Evolutionary conservation across 2,113 vertebrate genomes (phyloP).

Genomic region (Halcyon senegalensis): DNA sequence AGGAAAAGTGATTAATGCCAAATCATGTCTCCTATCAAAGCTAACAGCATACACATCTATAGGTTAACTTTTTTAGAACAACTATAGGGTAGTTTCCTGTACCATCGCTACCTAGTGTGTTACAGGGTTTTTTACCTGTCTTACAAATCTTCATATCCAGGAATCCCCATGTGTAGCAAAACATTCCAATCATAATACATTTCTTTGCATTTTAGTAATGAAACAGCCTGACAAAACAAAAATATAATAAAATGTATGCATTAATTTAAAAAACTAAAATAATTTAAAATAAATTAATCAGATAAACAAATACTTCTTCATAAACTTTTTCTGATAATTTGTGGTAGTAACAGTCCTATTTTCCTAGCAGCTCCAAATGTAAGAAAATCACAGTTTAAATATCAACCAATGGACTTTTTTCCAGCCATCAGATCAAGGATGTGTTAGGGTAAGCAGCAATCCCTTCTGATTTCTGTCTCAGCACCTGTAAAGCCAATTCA

Average conservation of each 20-base stretch:
- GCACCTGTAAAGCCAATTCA: background rate
- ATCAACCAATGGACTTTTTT: background rate
- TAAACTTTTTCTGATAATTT: background rate
- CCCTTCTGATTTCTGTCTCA: background rate
- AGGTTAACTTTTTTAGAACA: background rate
- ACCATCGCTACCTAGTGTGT: background rate
- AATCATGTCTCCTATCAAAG: background rate
- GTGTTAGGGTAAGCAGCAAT: background rate
- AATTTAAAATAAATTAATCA: background rate
- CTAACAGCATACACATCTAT: background rate
- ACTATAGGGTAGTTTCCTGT: background rate
- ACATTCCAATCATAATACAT: background rate
- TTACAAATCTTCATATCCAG: background rate
- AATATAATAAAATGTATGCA: background rate
- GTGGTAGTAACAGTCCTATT: background rate
- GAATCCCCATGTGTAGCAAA: background rate
- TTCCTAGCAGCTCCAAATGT: background rate
- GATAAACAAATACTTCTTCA: background rate
- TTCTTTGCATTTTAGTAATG: background rate
- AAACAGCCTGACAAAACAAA: background rate
- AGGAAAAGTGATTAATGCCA: background rate
- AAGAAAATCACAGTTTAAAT: background rate
- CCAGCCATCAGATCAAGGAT: background rate
- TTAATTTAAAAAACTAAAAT: background rate
- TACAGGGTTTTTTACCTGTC: background rate